A percentile compares a stretch with the other conserved stretches of the same genome.
These are phyloP conservation scores for Tachina lurida DNA, from an alignment of 2,888 invertebrate genomes.

Conservation along the genomic window DNA sequence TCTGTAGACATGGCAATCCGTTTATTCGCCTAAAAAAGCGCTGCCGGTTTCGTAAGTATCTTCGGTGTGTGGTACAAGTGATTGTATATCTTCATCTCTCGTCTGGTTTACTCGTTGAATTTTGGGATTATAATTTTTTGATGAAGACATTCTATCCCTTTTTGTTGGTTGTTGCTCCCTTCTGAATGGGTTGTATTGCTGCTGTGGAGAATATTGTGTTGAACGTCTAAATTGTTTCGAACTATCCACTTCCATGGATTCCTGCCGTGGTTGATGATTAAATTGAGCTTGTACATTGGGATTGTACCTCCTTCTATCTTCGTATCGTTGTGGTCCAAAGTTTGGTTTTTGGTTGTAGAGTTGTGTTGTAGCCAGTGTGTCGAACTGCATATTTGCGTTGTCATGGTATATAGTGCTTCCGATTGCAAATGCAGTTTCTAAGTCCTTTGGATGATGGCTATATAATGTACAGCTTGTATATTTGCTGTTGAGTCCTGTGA, in stretches of 20 bases:
- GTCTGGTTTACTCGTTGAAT: slow-evolving; percentile 14
- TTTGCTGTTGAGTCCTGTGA: slow-evolving; percentile 14
- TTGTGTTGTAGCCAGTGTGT: slow-evolving; percentile 16
- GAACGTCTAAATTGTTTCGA: slow-evolving; percentile 10
- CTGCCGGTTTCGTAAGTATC: not conserved
- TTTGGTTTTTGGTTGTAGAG: not conserved
- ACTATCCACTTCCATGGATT: slow-evolving; percentile 11
- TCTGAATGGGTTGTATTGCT: slow-evolving; percentile 4
- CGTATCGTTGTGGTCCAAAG: not conserved
- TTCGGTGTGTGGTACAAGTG: not conserved
- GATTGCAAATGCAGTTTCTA: slow-evolving; percentile 39
- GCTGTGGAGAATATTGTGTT: slow-evolving; percentile 13
- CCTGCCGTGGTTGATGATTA: slow-evolving; percentile 1
- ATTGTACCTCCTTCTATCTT: not conserved
- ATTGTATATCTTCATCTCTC: slow-evolving; percentile 4
- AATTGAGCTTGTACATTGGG: not conserved
- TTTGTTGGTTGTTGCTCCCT: not conserved
- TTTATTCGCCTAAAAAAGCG: not conserved
- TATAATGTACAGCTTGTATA: not conserved
- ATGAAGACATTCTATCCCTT: slow-evolving; percentile 2
- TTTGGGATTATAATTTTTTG: not conserved
- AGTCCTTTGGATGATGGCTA: slow-evolving; percentile 9
- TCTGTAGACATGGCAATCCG: slow-evolving; percentile 3
- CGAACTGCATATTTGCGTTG: slow-evolving; percentile 36
- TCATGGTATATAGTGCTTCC: slow-evolving; percentile 43